A percentile compares a stretch with the other conserved stretches of the same genome.
phyloP scores from a whole-genome alignment of 1,140 invertebrate genomes.

The Asbolus verrucosus region DNA sequence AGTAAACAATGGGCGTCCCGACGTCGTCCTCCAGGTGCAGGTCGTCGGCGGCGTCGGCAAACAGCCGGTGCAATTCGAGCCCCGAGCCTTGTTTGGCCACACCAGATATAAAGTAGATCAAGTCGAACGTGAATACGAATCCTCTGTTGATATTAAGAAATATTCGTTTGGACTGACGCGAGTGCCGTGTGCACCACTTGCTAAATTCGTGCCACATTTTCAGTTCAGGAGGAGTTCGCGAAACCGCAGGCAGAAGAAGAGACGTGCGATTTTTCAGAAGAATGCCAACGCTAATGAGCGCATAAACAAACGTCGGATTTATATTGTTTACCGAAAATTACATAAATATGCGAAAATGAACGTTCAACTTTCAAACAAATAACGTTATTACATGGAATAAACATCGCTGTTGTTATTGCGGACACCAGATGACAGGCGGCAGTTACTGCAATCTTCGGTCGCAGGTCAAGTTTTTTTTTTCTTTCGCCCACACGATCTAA shows the following conservation, averaged over 20 bases:
- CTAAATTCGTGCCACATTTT: conserved; percentile 44
- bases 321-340: conserved; percentile 2
- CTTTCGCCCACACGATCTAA: too few species aligned
- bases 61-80: conserved; percentile 49
- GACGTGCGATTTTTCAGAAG: neutral
- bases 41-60: conserved; percentile 5
- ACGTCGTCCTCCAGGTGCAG: conserved; percentile 15
- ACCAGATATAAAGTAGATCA: conserved; percentile 48
- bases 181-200: conserved; percentile 51
- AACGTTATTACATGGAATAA: too few species aligned
- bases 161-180: conserved; percentile 41
- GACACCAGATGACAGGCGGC: too few species aligned
- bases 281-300: neutral
- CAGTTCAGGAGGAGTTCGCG: conserved; percentile 33
- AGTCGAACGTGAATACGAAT: conserved; percentile 25
- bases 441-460: too few species aligned
- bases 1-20: conserved; percentile 16
- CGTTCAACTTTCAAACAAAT: too few species aligned
- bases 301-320: conserved; percentile 1
- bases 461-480: too few species aligned
- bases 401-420: too few species aligned
- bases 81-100: conserved; percentile 53
- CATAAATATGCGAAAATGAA: neutral
- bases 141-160: conserved; percentile 43
- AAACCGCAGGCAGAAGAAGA: conserved; percentile 15